A percentile compares a stretch with the other conserved stretches of the same genome.
Evolutionary conservation across 2,888 invertebrate species (phyloP).

Genomic region (Coelopa pilipes): DNA sequence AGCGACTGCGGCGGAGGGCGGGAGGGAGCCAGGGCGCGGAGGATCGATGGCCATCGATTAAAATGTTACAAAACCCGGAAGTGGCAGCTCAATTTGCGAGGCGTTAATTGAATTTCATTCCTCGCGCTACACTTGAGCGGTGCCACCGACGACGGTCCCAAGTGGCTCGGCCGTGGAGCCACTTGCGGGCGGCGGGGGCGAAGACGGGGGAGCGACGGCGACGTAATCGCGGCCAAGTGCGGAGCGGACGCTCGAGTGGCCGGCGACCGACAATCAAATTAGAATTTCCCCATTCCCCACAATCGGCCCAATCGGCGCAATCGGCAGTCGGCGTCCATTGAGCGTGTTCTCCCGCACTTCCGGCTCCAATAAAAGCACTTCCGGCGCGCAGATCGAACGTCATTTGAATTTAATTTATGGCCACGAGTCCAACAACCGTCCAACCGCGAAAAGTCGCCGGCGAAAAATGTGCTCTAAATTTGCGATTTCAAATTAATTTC

Average conservation of each 20-base stretch:
- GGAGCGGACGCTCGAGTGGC: no score
- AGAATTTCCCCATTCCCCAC: no score
- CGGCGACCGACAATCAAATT: no score
- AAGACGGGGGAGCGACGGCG: no score
- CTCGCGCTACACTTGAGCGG: slow-evolving; percentile 37
- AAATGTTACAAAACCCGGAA: slow-evolving; percentile 62
- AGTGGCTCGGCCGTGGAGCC: neutral
- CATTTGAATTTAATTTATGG: no score
- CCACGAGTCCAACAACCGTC: no score
- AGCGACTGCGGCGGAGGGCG: neutral
- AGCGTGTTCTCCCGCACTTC: neutral
- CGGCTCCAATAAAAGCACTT: no score
- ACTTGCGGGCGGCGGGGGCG: neutral
- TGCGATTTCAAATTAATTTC: neutral
- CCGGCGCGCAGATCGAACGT: no score
- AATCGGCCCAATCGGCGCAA: no score
- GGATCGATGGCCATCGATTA: slow-evolving; percentile 47
- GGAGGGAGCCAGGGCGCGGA: neutral
- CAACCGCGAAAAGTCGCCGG: no score
- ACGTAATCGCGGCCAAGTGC: no score
- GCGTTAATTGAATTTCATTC: slow-evolving; percentile 63
- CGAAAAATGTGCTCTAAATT: neutral
- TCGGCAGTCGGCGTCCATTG: no score
- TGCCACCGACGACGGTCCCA: neutral
- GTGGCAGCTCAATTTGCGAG: slow-evolving; percentile 62